A percentile compares a stretch with the other conserved stretches of the same genome.
These are phyloP conservation scores for Hecatera dysodea DNA, from an alignment of 2,888 invertebrate genomes.

Conservation along the genomic window DNA sequence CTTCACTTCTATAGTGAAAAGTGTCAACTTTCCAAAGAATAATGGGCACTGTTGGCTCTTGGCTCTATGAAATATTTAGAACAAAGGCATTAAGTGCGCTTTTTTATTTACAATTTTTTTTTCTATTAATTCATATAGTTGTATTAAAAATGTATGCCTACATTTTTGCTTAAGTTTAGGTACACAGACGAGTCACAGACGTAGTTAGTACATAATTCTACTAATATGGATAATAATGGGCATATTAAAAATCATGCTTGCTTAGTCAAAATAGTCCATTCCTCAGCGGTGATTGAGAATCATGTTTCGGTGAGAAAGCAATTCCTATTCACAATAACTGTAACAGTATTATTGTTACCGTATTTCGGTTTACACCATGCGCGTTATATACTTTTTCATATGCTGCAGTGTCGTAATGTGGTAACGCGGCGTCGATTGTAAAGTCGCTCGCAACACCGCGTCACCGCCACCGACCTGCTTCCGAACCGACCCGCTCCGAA, in stretches of 20 bases:
- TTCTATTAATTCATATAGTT: not conserved
- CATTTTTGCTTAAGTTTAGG: not conserved
- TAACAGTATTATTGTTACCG: slow-evolving; percentile 37
- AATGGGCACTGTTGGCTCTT: slow-evolving; percentile 6
- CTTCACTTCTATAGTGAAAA: slow-evolving; percentile 27
- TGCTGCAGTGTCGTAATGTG: slow-evolving; percentile 41
- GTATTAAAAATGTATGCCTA: not conserved
- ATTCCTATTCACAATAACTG: slow-evolving; percentile 34
- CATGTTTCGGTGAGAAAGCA: slow-evolving; percentile 19
- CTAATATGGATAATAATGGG: not conserved
- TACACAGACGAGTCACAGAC: not conserved
- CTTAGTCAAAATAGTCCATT: not conserved
- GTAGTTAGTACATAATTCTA: not conserved
- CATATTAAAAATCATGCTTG: too few species aligned
- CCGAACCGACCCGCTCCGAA: slow-evolving; percentile 43
- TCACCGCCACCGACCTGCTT: slow-evolving; percentile 18
- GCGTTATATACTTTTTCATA: slow-evolving; percentile 52
- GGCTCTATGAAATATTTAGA: slow-evolving; percentile 10
- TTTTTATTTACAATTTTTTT: too few species aligned
- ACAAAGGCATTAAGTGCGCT: not conserved
- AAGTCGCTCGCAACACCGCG: slow-evolving; percentile 20
- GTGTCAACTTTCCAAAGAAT: slow-evolving; percentile 40
- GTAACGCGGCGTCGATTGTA: slow-evolving; percentile 40
- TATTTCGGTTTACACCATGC: slow-evolving; percentile 46
- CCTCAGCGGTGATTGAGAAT: slow-evolving; percentile 9